phyloP scores from a whole-genome alignment of 2,797 vertebrate species.

The Rhinogobio ventralis region DNA sequence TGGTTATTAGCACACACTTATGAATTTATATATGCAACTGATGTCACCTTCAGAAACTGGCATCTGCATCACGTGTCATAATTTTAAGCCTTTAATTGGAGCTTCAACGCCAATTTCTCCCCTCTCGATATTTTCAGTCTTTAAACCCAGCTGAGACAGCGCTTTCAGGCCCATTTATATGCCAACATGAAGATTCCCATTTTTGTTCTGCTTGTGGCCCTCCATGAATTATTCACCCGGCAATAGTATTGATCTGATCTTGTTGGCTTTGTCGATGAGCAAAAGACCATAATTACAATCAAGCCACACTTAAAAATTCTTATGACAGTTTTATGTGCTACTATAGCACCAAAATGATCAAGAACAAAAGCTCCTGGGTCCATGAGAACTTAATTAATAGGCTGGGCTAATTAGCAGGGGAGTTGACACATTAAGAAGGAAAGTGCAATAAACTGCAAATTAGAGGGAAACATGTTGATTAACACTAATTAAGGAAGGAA shows the following conservation, averaged over 20 bases:
- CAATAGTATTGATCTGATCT: constrained; percentile 68
- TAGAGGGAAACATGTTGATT: constrained; percentile 43
- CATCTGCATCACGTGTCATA: constrained; percentile 51
- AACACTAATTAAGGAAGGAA: constrained; percentile 36
- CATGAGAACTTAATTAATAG: constrained; percentile 64
- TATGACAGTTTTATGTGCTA: constrained; percentile 53
- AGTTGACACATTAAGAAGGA: constrained; percentile 54
- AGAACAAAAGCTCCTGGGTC: constrained; percentile 58
- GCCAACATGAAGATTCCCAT: constrained; percentile 64
- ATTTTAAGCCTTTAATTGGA: constrained; percentile 65
- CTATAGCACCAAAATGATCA: constrained; percentile 30
- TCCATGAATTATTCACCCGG: constrained; percentile 75
- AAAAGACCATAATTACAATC: constrained; percentile 66
- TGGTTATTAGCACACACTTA: constrained; percentile 47
- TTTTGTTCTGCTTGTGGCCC: constrained; percentile 63
- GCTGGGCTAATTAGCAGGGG: constrained; percentile 62
- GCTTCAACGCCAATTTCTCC: constrained; percentile 57
- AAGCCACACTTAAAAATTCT: constrained; percentile 66
- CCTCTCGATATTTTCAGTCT: constrained; percentile 50
- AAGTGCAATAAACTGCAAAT: constrained; percentile 32
- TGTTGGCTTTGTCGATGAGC: constrained; percentile 66
- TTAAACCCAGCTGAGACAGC: constrained; percentile 68
- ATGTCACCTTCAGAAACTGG: constrained; percentile 42
- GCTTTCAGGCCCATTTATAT: constrained; percentile 55
- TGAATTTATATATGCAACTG: constrained; percentile 57